Evolutionary conservation across 2,797 vertebrate genomes (phyloP), one percentile per base, ranked within the genome.

Genomic region (Eurystomus glaucurus): DNA sequence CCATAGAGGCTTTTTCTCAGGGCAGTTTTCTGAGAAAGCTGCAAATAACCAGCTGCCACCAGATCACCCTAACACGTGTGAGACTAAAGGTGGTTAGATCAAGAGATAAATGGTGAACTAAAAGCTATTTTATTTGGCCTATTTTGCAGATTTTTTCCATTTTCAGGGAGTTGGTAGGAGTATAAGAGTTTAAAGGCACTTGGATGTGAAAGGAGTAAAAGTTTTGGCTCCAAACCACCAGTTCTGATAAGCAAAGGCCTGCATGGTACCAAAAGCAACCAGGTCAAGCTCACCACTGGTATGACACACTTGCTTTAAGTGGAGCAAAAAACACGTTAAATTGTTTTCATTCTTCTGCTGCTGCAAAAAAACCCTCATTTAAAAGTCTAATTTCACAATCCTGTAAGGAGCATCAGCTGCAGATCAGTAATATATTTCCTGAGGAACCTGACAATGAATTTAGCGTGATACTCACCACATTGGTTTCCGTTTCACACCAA

Each of bases 401-500:
- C 57, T 65, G 2, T 15, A 92, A 90, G 48, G 3, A 82, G 1
- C 33, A 25, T 37, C 58, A 90, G 41, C 62, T 52, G 80, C 25
- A 55, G n/a, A 26, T 28, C 25, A 46, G 46, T 46, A 86, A 66
- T 22, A 29, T 23, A 26, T 48, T 83, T 89, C 29, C 52, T 70
- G 41, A 88, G 26, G 50, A 79, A 55, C 16, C 9, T 46, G 62
- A 52, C 50, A 75, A 29, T 33, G 19, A 54, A 66, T 83, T 95
- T 85, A 83, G 37, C 12, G 5, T 35, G 20, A 88, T 91, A 97
- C 99, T 98, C 96, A 99, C 99, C 97, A 91, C 80, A 14, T 98
- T 98, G 22, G 61, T 98, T 39, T 98, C 6, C 12, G 94, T 99
- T 91, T 99, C 98, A 93, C 99, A 99, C 98, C 99, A 99, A 37